Base-by-base conservation (phyloP, 2,113 vertebrate genomes). In the Pluvialis apricaria region DNA sequence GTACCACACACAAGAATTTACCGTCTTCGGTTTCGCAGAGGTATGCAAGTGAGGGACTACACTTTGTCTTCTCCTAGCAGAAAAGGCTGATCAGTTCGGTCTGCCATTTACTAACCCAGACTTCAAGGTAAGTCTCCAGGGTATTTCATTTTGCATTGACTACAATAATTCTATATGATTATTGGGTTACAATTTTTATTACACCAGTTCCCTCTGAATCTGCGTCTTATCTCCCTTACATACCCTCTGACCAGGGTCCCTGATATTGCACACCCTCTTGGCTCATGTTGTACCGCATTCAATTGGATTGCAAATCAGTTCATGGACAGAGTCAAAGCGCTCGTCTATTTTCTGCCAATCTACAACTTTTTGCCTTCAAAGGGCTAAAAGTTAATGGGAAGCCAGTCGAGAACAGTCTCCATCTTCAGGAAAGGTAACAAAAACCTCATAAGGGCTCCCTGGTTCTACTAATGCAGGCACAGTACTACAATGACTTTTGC, bases 221-320 rank as follows among this genome's bases (percentile, higher is more conserved):
- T 40, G 8, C 14, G 21, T 2, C 24, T 24, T 1, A 10, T 2
- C 42, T 58, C n/a, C 42, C 15, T 31, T 17, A 25, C 3, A 29
- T 2, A 0, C 21, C 26, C 49, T 31, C n/a, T 21, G 3, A 26
- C 0, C 14, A 32, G 8, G 3, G 26, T 12, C 22, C 26, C 38
- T 21, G 69, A 29, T 1, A 2, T 0, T 5, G 14, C 32, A 61
- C 0, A 0, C 8, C 18, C 28, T 38, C 45, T 13, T 6, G 8
- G 45, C 15, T 72, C 68, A 45, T 28, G 13, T 5, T 49, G 5
- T 12, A 40, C 9, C 5, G 2, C 16, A 34, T 47, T 65, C 24
- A 38, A 14, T 6, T 4, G 44, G 21, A 16, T 0, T 19, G 40
- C 24, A 11, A 7, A 4, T 1, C 6, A 1, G 5, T 25, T 44